A percentile compares a stretch with the other conserved stretches of the same genome.
Evolutionary conservation across 1,140 invertebrate species (phyloP).

Genomic region (Limonius californicus): DNA sequence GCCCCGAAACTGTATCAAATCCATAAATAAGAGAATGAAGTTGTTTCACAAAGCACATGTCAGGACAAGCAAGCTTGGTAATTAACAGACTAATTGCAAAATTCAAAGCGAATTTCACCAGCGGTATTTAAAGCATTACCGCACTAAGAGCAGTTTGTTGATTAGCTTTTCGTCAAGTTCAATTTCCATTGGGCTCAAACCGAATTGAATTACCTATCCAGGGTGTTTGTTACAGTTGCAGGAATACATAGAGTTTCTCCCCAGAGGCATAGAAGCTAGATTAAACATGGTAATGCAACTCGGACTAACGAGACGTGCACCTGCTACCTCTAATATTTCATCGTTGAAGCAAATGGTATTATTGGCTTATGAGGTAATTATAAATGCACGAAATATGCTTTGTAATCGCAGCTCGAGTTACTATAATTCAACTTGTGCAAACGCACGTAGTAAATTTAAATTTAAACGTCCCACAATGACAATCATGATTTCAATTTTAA

Average conservation of each 20-base stretch:
- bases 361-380: conserved; percentile 3
- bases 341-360: neutral
- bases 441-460: neutral
- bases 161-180: conserved; percentile 3
- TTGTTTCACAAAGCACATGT: too few relatives aligned
- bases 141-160: neutral
- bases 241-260: neutral
- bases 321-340: conserved; percentile 8
- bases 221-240: conserved; percentile 9
- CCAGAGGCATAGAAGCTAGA: neutral
- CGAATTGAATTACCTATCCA: neutral
- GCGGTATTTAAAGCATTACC: neutral
- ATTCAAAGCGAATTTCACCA: conserved; percentile 2
- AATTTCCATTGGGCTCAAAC: neutral
- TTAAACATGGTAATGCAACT: conserved; percentile 9
- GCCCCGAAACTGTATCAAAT: too few relatives aligned
- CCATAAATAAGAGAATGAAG: too few relatives aligned
- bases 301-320: neutral
- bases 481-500: too few relatives aligned
- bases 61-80: too few relatives aligned
- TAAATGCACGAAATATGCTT: neutral
- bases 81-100: too few relatives aligned
- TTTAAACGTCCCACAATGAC: neutral
- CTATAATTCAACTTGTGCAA: neutral
- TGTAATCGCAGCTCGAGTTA: too few relatives aligned